Conservation (phyloP, 2,888 invertebrate genomes). For the Meteorus cinctellus region DNA sequence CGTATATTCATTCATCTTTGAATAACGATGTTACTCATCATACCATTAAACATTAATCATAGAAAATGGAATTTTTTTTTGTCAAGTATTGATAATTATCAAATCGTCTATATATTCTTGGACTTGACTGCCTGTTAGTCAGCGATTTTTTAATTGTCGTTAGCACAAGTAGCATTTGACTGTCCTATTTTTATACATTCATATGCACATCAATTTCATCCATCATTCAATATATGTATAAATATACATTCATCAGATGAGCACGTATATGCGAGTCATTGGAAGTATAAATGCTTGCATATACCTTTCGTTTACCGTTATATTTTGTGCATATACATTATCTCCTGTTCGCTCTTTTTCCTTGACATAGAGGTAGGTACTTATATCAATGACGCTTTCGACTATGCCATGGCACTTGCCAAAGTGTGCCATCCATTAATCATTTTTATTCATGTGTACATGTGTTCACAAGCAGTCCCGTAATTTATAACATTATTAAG, state of each 20-base stretch:
- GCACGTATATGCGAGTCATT: background rate
- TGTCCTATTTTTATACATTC: background rate
- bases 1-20: conserved; percentile 30
- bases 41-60: background rate
- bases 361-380: background rate
- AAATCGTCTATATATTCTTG: background rate
- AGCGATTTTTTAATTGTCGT: conserved; percentile 10
- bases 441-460: conserved; percentile 20
- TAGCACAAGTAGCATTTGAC: conserved; percentile 27
- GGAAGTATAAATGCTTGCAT: background rate
- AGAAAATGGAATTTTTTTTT: conserved; percentile 8
- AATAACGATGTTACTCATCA: conserved; percentile 39
- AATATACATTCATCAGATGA: conserved; percentile 16
- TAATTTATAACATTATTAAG: background rate
- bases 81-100: background rate
- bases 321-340: background rate
- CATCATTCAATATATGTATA: background rate
- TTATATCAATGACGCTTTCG: conserved; percentile 36
- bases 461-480: background rate
- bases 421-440: conserved; percentile 31
- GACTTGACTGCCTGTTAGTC: conserved; percentile 18
- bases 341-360: background rate
- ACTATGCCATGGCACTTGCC: conserved; percentile 32
- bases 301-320: conserved; percentile 37
- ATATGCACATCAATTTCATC: background rate